Conservation (phyloP, 2,797 vertebrate species). For the Girardinus metallicus region DNA sequence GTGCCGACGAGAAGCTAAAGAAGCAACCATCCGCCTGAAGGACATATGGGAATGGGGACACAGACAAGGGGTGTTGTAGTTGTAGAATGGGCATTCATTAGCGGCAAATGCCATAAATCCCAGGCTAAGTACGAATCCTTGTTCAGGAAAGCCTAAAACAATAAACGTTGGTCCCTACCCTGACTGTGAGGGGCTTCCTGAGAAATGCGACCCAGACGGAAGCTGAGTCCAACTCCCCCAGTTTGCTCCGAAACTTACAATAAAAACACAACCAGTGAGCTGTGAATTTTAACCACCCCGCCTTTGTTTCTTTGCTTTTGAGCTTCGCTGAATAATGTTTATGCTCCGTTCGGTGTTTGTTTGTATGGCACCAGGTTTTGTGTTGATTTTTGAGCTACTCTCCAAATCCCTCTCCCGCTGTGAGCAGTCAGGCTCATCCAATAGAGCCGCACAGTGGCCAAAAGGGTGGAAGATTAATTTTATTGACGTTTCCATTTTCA, state of each 20-base stretch:
- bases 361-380: slow-evolving; percentile 69
- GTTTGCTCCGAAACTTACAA: slow-evolving; percentile 75
- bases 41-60: slow-evolving; percentile 90
- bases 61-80: slow-evolving; percentile 90
- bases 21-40: slow-evolving; percentile 87
- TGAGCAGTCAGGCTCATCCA: slow-evolving; percentile 79
- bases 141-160: slow-evolving; percentile 98
- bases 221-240: slow-evolving; percentile 69
- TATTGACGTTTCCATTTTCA: slow-evolving; percentile 99
- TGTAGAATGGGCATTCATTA: slow-evolving; percentile 97
- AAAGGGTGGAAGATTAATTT: slow-evolving; percentile 98
- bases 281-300: slow-evolving; percentile 70
- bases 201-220: slow-evolving; percentile 86
- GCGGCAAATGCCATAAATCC: slow-evolving; percentile 96
- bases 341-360: slow-evolving; percentile 73
- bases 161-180: slow-evolving; percentile 91
- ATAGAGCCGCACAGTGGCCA: slow-evolving; percentile 87
- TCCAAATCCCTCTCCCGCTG: slow-evolving; percentile 78
- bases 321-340: slow-evolving; percentile 72
- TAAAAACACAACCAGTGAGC: slow-evolving; percentile 78
- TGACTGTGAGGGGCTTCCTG: slow-evolving; percentile 86
- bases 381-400: slow-evolving; percentile 74
- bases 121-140: slow-evolving; percentile 95
- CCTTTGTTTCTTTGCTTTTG: slow-evolving; percentile 61
- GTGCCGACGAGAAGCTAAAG: slow-evolving; percentile 91